Conservation (phyloP, 2,113 vertebrate species). For the Tachycineta bicolor region DNA sequence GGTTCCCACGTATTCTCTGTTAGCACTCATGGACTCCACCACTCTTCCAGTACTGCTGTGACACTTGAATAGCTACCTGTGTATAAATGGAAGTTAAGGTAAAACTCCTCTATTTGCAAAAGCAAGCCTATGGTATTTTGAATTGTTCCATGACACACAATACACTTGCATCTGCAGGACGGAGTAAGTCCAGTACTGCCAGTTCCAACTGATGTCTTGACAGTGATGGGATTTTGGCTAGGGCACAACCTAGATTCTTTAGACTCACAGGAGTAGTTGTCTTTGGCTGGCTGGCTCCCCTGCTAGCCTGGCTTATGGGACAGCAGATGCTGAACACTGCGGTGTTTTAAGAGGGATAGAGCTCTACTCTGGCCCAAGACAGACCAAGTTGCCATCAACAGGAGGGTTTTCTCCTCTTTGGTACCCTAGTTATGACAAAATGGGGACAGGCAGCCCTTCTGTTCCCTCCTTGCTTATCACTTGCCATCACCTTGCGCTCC, state of each 20-base stretch:
- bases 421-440: not conserved
- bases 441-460: not conserved
- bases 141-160: rapidly evolving
- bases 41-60: not conserved
- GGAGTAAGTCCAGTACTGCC: not conserved
- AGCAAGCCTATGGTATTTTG: not conserved
- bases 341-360: not conserved
- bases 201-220: not conserved
- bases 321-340: not conserved
- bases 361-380: not conserved
- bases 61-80: not conserved
- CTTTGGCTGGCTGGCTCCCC: not conserved
- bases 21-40: not conserved
- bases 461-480: not conserved
- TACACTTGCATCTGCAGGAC: not conserved
- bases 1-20: not conserved
- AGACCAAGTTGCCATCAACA: not conserved
- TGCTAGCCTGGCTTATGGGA: not conserved
- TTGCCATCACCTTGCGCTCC: not conserved
- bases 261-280: not conserved
- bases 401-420: not conserved
- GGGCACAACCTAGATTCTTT: not conserved
- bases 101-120: not conserved
- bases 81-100: not conserved
- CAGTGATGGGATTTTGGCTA: not conserved